Evolutionary conservation across 1,140 invertebrate species (phyloP).

Genomic region (Leptopilina boulardi): DNA sequence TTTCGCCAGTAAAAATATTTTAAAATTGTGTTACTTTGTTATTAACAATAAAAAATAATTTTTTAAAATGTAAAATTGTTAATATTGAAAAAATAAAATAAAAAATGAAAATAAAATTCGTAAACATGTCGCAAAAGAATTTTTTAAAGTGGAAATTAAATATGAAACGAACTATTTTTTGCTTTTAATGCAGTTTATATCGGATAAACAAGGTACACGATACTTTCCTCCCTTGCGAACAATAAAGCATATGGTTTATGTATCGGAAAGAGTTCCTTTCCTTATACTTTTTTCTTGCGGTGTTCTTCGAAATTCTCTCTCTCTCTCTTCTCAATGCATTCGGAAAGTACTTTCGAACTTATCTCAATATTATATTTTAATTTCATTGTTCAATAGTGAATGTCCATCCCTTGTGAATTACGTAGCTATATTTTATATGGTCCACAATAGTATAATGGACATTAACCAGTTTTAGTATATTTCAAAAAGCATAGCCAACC

Average conservation of each 20-base stretch:
- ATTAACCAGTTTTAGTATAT: constrained; percentile 21
- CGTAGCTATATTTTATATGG: neutral
- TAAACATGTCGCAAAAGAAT: too few relatives aligned
- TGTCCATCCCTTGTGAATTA: constrained; percentile 16
- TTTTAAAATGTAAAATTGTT: too few relatives aligned
- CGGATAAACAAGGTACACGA: neutral
- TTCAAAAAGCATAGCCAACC: constrained; percentile 41
- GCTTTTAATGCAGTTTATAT: constrained; percentile 12
- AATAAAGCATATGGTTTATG: constrained; percentile 13
- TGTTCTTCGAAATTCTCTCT: neutral
- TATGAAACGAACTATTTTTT: neutral
- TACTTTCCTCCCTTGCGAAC: neutral
- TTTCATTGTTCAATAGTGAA: neutral
- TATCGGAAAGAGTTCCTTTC: constrained; percentile 16
- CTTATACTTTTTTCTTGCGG: neutral
- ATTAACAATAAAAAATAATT: too few relatives aligned
- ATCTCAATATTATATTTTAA: constrained; percentile 16
- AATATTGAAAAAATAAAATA: too few relatives aligned
- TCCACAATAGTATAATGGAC: neutral
- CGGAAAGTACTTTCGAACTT: neutral
- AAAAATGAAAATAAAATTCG: too few relatives aligned
- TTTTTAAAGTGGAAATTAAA: neutral
- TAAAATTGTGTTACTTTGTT: too few relatives aligned
- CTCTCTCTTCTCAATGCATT: neutral
- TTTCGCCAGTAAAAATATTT: too few relatives aligned